A percentile compares a stretch with the other conserved stretches of the same genome.
phyloP scores from a whole-genome alignment of 2,888 invertebrate species.

The Watsonalla binaria region DNA sequence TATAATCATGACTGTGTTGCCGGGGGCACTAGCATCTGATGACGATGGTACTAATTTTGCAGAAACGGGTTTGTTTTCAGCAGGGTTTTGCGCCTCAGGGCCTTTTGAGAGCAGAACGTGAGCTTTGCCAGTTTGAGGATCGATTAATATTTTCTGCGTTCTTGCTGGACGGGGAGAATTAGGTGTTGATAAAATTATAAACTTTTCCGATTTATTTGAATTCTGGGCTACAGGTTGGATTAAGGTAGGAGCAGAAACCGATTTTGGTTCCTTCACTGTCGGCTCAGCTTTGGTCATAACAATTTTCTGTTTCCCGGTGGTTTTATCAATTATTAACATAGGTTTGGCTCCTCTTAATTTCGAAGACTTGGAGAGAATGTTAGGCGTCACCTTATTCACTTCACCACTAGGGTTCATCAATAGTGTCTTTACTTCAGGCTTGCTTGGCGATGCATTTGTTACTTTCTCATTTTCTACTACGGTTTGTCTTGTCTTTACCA shows the following conservation, averaged over 20 bases:
- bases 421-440: slow-evolving; percentile 61
- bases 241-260: slow-evolving; percentile 11
- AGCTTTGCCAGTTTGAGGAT: slow-evolving; percentile 69
- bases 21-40: slow-evolving; percentile 50
- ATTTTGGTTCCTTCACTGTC: slow-evolving; percentile 55
- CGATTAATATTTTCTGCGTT: slow-evolving; percentile 70
- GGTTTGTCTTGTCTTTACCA: slow-evolving; percentile 49
- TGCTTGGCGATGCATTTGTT: slow-evolving; percentile 37
- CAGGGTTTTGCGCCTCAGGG: slow-evolving; percentile 33
- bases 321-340: slow-evolving; percentile 68
- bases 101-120: slow-evolving; percentile 61
- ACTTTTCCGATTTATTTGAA: slow-evolving; percentile 57
- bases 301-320: slow-evolving; percentile 69
- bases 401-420: slow-evolving; percentile 58
- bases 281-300: slow-evolving; percentile 65
- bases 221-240: slow-evolving; percentile 42
- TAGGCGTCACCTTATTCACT: slow-evolving; percentile 60
- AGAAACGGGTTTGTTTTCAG: slow-evolving; percentile 58
- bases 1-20: slow-evolving; percentile 81
- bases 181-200: slow-evolving; percentile 63
- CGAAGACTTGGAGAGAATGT: slow-evolving; percentile 70
- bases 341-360: slow-evolving; percentile 68
- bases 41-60: slow-evolving; percentile 60
- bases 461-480: slow-evolving; percentile 52
- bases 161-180: slow-evolving; percentile 53